Evolutionary conservation across 2,113 vertebrate species (phyloP), one percentile per base, ranked within the genome.

Genomic region (Daphoenositta chrysoptera): DNA sequence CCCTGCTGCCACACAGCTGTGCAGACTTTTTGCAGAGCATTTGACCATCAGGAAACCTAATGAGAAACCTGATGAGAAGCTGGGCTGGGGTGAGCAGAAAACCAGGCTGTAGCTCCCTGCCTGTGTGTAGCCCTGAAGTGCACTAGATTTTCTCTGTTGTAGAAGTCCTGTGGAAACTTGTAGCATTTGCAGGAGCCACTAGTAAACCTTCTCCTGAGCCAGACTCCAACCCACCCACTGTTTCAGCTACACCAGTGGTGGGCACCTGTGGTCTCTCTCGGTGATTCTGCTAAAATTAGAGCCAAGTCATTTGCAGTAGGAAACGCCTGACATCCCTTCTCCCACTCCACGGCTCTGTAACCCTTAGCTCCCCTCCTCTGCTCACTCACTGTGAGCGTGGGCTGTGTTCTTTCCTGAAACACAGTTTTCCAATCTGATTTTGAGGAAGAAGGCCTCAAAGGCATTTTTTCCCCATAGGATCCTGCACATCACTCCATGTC

Each of bases 161-260:
- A 23, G 3, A 42, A 88, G 31, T 18, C 44, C 80, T 7, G 4
- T 16, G 50, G 83, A n/a, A 92, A 48, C 14, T 13, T 42, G 30
- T 4, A 69, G 26, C 35, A 35, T 47, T 77, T 58, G 35, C 21
- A 63, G 79, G 58, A 89, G 27, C 26, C 70, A 33, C 16, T 6
- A 72, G 57, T 27, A 56, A 78, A 28, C 14, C 37, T 73, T 19
- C 48, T 71, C 11, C 37, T 44, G 14, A 75, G 12, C 24, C 75
- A 35, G 2, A 17, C 57, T 51, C 50, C 58, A 57, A 33, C 40
- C 50, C 35, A 42, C 15, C 23, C 14, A 0, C 65, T 26, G 7
- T 14, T 84, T 22, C 53, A 86, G 71, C 27, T 23, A 4, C 84
- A 18, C 0, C 0, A 58, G 3, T 0, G 0, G 27, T 18, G 42